A percentile compares a stretch with the other conserved stretches of the same genome.
These are phyloP conservation scores for Pelochelys cantorii DNA, from an alignment of 2,797 vertebrate genomes.

Conservation along the genomic window DNA sequence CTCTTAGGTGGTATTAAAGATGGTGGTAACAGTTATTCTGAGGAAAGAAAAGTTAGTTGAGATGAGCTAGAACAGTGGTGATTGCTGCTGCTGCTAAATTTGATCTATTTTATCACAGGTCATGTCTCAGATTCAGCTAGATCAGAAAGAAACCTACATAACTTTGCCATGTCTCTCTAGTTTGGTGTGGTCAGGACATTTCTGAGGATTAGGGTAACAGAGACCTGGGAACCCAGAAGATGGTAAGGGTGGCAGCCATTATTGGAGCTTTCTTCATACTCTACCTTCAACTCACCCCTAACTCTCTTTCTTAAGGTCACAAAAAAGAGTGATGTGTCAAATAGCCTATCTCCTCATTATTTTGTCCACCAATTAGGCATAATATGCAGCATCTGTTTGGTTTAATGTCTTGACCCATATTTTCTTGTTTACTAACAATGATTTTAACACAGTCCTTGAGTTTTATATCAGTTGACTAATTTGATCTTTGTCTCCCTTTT, in stretches of 20 bases:
- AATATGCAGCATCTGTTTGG: neutral
- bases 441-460: neutral
- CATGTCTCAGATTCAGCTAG: neutral
- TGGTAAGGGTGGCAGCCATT: neutral
- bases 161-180: neutral
- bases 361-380: no score
- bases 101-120: neutral
- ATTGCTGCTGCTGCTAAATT: neutral
- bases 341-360: neutral
- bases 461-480: neutral
- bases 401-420: neutral
- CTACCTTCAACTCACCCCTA: no score
- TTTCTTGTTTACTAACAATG: neutral
- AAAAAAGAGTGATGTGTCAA: neutral
- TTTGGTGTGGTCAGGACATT: neutral
- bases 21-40: neutral
- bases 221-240: neutral
- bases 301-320: neutral
- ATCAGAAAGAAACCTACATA: no score
- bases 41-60: neutral
- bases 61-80: neutral
- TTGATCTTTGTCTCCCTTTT: neutral
- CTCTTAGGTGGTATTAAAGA: neutral
- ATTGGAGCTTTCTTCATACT: neutral
- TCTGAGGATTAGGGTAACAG: neutral